Percentiles rank a stretch among this genome's conserved stretches.
Evolutionary conservation across 2,797 vertebrate species (phyloP).

Genomic region (Coregonus suidteri): DNA sequence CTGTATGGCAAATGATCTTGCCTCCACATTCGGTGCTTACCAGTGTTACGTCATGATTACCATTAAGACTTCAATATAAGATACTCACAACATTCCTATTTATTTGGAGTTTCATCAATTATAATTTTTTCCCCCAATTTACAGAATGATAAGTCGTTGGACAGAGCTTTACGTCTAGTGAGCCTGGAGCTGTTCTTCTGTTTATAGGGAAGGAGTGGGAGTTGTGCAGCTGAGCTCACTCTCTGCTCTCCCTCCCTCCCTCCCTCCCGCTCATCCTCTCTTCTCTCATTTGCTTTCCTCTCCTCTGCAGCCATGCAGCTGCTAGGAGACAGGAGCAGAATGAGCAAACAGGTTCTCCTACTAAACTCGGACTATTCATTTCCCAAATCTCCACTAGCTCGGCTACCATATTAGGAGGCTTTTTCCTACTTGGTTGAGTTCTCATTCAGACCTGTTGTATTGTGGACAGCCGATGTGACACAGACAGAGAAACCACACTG

Average conservation of each 20-base stretch:
- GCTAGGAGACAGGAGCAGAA: constrained; percentile 71
- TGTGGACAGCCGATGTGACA: constrained; percentile 18
- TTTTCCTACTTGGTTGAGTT: constrained; percentile 29
- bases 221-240: constrained; percentile 63
- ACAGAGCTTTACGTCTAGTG: constrained; percentile 49
- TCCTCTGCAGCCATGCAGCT: constrained; percentile 60
- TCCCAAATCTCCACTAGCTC: constrained; percentile 39
- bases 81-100: neutral
- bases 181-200: constrained; percentile 60
- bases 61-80: neutral
- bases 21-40: neutral
- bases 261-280: neutral
- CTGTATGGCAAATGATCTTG: neutral
- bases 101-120: neutral
- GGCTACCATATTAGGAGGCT: constrained; percentile 7
- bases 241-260: neutral
- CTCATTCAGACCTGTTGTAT: constrained; percentile 36
- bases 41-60: neutral
- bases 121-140: constrained; percentile 48
- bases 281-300: constrained; percentile 20
- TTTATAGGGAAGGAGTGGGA: constrained; percentile 70
- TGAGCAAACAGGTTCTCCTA: constrained; percentile 66
- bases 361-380: constrained; percentile 36
- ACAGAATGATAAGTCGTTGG: constrained; percentile 60
- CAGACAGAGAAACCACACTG: constrained; percentile 9